Percentiles rank a stretch among this genome's conserved stretches.
These are phyloP conservation scores for Drosophila parabipectinata DNA, from an alignment of 1,140 invertebrate species.

Conservation along the genomic window DNA sequence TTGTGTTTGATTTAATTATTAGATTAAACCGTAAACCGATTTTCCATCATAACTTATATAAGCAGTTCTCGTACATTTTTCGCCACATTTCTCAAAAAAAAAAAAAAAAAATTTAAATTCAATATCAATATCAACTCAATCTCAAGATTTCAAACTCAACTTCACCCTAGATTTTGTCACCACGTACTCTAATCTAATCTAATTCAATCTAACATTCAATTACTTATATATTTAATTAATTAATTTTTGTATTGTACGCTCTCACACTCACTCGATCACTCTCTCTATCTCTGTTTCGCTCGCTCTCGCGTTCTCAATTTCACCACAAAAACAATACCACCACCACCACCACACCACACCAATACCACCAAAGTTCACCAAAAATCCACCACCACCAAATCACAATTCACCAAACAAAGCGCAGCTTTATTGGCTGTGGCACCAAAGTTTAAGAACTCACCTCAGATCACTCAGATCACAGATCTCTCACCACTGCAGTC, in stretches of 20 bases:
- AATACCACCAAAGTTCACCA: constrained; percentile 3
- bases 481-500: constrained; percentile 25
- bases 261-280: constrained; percentile 54
- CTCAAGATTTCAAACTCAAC: constrained; percentile 14
- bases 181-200: constrained; percentile 24
- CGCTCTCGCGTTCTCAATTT: constrained; percentile 55
- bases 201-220: constrained; percentile 39
- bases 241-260: constrained; percentile 41
- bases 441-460: constrained; percentile 37
- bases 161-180: constrained; percentile 47
- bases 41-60: constrained; percentile 60
- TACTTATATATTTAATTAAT: constrained; percentile 51
- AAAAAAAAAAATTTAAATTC: constrained; percentile 13
- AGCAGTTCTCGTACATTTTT: constrained; percentile 65
- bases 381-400: constrained; percentile 33
- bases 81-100: constrained; percentile 33
- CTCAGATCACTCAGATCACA: constrained; percentile 36
- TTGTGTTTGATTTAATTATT: constrained; percentile 66
- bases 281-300: constrained; percentile 50
- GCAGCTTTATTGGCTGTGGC: constrained; percentile 28
- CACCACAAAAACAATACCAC: constrained; percentile 31
- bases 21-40: constrained; percentile 59
- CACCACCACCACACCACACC: constrained; percentile 19
- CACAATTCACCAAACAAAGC: constrained; percentile 42
- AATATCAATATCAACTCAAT: constrained; percentile 46